These are phyloP conservation scores for Tenebrio molitor DNA, from an alignment of 1,140 invertebrate species.

Conservation along the genomic window DNA sequence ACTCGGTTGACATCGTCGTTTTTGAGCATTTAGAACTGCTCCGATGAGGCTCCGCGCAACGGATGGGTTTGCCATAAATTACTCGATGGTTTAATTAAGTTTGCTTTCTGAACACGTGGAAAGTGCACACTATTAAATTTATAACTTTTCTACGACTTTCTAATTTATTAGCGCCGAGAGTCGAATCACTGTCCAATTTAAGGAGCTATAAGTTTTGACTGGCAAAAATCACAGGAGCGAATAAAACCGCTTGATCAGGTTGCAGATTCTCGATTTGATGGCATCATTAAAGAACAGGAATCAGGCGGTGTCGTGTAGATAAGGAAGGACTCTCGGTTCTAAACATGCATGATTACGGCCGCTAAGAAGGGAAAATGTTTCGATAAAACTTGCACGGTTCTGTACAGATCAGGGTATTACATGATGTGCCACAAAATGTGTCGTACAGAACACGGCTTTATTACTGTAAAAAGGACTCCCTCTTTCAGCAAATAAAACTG, in stretches of 20 bases:
- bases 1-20: too few species aligned
- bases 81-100: neutral
- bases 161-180: neutral
- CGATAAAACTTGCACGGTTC: too few species aligned
- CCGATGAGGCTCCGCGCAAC: too few species aligned
- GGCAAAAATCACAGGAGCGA: too few species aligned
- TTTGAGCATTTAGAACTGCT: too few species aligned
- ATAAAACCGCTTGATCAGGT: neutral
- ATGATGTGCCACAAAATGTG: too few species aligned
- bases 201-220: too few species aligned
- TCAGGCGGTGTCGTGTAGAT: neutral
- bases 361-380: too few species aligned
- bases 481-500: neutral
- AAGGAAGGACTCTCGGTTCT: neutral
- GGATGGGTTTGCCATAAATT: too few species aligned
- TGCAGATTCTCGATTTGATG: conserved; percentile 1
- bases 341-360: too few species aligned
- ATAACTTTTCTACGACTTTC: neutral
- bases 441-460: neutral
- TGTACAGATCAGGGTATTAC: too few species aligned
- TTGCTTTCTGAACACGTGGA: neutral
- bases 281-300: neutral
- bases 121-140: neutral
- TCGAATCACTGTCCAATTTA: neutral
- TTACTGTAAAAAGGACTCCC: neutral